Evolutionary conservation across 2,888 invertebrate species (phyloP).

Genomic region (Eristalis tenax): DNA sequence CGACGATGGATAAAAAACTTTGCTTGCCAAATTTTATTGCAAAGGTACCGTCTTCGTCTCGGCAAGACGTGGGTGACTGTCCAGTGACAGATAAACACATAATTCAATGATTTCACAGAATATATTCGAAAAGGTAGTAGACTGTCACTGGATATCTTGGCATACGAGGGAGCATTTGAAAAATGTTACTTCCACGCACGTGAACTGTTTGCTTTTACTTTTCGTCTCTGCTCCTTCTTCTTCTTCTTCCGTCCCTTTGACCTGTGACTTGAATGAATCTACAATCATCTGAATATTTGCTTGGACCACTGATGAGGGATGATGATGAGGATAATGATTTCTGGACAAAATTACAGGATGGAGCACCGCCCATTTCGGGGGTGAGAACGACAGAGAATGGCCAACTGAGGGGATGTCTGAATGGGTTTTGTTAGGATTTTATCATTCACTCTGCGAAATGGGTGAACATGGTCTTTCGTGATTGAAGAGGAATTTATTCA

Average conservation of each 20-base stretch:
- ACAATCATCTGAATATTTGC: slow-evolving; percentile 34
- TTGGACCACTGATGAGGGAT: background rate
- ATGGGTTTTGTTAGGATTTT: too few relatives aligned
- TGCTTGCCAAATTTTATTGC: slow-evolving; percentile 70
- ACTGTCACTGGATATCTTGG: background rate
- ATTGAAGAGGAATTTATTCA: too few relatives aligned
- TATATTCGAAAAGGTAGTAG: slow-evolving; percentile 27
- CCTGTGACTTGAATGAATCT: slow-evolving; percentile 32
- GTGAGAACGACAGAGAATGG: background rate
- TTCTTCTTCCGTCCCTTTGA: background rate
- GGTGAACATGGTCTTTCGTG: too few relatives aligned
- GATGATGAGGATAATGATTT: slow-evolving; percentile 14
- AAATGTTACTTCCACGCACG: slow-evolving; percentile 39
- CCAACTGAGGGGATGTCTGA: background rate
- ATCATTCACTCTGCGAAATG: too few relatives aligned
- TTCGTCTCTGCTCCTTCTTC: too few relatives aligned
- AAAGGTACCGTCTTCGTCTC: slow-evolving; percentile 46
- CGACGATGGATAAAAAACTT: slow-evolving; percentile 63
- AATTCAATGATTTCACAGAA: slow-evolving; percentile 67
- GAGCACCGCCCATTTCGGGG: background rate
- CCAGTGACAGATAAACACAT: slow-evolving; percentile 62
- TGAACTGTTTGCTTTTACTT: slow-evolving; percentile 21
- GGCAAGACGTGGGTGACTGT: slow-evolving; percentile 25
- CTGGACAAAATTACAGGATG: background rate
- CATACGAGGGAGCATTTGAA: slow-evolving; percentile 26